Evolutionary conservation across 2,888 invertebrate species (phyloP), one percentile per base, ranked within the genome.

Genomic region (Caenorhabditis sp.): DNA sequence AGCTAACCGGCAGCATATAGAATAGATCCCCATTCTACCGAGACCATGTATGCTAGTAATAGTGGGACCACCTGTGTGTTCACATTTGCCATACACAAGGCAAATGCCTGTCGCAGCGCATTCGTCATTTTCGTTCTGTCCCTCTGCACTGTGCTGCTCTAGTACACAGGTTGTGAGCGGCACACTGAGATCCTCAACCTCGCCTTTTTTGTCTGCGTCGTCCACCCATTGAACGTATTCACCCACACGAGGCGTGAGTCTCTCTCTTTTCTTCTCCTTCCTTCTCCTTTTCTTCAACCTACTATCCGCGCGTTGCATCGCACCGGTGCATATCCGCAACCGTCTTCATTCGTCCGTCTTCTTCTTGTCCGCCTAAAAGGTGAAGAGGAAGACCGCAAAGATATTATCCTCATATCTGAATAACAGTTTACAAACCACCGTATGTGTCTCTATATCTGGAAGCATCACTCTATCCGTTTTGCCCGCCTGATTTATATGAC

Each of bases 251-350:
- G 56, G 52, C 24, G 56, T 62, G 61, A 59, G 59, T 63, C 58
- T 63, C 56, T 56, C 5, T 27, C 52, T 41, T 8, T 32, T 15
- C 17, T 24, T 58, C 56, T 56, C 5, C 32, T 59, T 41, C n/a
- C 35, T 15, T n/a, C 35, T 58, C 56, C 45, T 50, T n/a, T n/a
- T n/a, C n/a, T n/a, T n/a, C n/a, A n/a, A n/a, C 43, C 20, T 35
- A 30, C 48, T 50, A 35, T 50, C 35, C 50, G 50, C 56, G 26
- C 46, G 48, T 62, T 56, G 55, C 56, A 63, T 68, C 43, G 37
- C 55, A 63, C 72, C 62, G 56, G 72, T 72, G 72, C 72, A 70
- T 70, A 59, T 70, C 70, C 70, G 59, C 52, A 59, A 70, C 70
- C 53, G 70, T 59, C 43, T 70, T 70, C 37, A 41, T 53, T 52